phyloP scores from a whole-genome alignment of 2,797 vertebrate species.

The Sebastes minor region DNA sequence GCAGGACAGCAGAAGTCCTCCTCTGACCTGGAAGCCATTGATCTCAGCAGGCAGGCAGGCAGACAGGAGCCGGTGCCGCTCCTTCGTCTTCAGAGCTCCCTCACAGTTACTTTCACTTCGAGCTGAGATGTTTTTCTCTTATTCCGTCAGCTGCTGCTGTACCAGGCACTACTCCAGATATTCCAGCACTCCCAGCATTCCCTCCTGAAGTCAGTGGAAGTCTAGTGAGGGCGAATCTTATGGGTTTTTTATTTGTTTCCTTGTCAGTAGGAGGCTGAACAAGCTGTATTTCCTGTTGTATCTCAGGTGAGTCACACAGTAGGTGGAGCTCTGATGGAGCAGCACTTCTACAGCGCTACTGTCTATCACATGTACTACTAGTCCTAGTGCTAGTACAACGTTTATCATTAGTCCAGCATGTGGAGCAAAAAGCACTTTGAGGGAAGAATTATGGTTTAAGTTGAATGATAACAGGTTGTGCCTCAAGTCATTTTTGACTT shows the following conservation, averaged over 20 bases:
- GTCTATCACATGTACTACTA: not conserved
- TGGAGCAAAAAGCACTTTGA: not conserved
- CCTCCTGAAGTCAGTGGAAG: not conserved
- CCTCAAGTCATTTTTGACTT: not conserved
- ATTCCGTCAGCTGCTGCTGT: not conserved
- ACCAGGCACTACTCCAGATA: not conserved
- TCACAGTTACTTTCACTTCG: not conserved
- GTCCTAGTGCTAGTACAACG: not conserved
- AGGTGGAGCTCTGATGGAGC: slow-evolving; percentile 7
- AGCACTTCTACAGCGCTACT: not conserved
- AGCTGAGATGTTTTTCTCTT: not conserved
- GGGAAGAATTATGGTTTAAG: not conserved
- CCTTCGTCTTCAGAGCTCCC: not conserved
- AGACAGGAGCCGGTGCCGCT: not conserved
- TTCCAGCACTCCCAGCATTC: not conserved
- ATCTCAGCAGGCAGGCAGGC: too few species aligned
- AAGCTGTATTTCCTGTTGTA: not conserved
- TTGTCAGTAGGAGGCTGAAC: not conserved
- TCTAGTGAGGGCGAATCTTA: not conserved
- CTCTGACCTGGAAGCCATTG: slow-evolving; percentile 23
- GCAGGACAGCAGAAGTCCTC: slow-evolving; percentile 23
- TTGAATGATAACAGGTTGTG: not conserved
- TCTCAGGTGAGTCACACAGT: not conserved
- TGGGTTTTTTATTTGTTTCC: not conserved
- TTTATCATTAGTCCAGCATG: not conserved